These are phyloP conservation scores for Acipenser transmontanus DNA, from an alignment of 2,797 vertebrate species.

Conservation along the genomic window DNA sequence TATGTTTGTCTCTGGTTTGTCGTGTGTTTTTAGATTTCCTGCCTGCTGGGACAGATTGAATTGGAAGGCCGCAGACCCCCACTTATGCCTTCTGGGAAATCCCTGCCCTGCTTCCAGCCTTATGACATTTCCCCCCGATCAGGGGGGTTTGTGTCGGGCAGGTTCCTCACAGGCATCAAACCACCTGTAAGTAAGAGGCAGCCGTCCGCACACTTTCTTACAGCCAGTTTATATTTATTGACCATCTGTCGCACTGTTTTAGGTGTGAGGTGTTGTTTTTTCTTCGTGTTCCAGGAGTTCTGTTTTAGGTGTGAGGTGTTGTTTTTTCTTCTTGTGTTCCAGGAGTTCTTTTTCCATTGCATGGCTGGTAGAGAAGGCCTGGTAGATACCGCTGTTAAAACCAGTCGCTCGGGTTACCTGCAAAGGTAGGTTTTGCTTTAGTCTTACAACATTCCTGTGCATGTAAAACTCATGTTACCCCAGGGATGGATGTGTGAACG, in stretches of 20 bases:
- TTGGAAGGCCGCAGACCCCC: constrained; percentile 90
- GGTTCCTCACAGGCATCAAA: constrained; percentile 93
- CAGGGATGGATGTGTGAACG: too few species aligned
- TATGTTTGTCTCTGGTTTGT: not conserved
- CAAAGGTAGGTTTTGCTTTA: constrained; percentile 71
- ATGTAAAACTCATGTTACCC: too few species aligned
- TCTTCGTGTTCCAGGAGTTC: constrained; percentile 71
- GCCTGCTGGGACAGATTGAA: constrained; percentile 94
- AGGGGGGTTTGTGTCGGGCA: constrained; percentile 88
- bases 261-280: not conserved
- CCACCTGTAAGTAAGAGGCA: constrained; percentile 67
- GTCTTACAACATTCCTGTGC: too few species aligned
- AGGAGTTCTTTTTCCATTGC: constrained; percentile 98
- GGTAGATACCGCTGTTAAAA: constrained; percentile 96
- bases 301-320: constrained; percentile 67
- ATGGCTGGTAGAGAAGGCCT: constrained; percentile 97
- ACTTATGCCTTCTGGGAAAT: constrained; percentile 94
- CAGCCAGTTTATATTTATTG: not conserved
- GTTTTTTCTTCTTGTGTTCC: not conserved
- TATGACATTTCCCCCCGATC: constrained; percentile 81
- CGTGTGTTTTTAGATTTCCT: constrained; percentile 75
- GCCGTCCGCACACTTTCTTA: not conserved
- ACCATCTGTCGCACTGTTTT: not conserved
- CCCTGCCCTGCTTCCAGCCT: constrained; percentile 86
- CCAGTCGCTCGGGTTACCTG: constrained; percentile 91